Conservation (phyloP, 1,140 invertebrate species). For the Procambarus virginalis region DNA sequence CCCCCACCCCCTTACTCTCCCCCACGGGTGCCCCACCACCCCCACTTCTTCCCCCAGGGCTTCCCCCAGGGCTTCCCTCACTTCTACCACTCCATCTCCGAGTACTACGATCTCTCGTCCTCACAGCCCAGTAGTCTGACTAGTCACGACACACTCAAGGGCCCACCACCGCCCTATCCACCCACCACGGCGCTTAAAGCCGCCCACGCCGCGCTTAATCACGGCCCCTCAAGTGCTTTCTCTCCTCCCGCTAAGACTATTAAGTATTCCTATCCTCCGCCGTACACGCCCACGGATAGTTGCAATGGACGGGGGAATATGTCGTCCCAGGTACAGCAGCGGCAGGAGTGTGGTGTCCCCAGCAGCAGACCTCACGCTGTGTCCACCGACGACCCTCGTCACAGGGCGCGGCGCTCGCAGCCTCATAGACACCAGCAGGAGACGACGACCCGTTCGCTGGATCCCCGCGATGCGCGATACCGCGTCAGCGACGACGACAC, state of each 20-base stretch:
- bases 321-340: background rate
- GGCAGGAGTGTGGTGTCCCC: background rate
- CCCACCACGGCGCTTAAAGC: constrained; percentile 38
- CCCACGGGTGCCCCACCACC: constrained; percentile 38
- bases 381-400: constrained; percentile 6
- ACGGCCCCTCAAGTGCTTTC: constrained; percentile 69
- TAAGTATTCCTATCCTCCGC: constrained; percentile 41
- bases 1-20: constrained; percentile 68
- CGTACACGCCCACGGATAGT: background rate
- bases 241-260: constrained; percentile 56
- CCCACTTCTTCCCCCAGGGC: constrained; percentile 36
- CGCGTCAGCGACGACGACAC: background rate
- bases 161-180: constrained; percentile 43
- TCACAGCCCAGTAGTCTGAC: constrained; percentile 37
- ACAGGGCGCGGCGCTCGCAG: constrained; percentile 27
- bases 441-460: constrained; percentile 3
- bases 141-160: constrained; percentile 13
- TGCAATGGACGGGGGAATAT: background rate
- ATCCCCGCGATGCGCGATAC: background rate
- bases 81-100: constrained; percentile 12
- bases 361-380: background rate
- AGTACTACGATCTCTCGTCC: constrained; percentile 11
- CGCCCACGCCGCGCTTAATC: constrained; percentile 63
- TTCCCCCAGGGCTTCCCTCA: constrained; percentile 24
- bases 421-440: background rate